Evolutionary conservation across 2,888 invertebrate species (phyloP), one percentile per base, ranked within the genome.

Genomic region (Ctena decussata): DNA sequence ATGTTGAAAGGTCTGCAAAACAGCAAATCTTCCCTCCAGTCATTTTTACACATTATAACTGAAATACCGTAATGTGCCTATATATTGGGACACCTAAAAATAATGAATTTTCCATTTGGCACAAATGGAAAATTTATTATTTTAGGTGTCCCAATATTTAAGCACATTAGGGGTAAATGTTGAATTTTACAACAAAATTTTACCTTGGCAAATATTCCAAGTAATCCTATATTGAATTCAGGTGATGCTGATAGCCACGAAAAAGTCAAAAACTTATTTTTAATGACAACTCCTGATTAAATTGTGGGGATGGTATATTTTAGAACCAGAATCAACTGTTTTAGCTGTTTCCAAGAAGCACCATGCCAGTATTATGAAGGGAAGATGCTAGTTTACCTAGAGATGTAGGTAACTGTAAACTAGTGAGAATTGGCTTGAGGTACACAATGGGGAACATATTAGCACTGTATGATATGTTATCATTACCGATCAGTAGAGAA

Each of bases 251-350:
- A 35, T 65, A 65, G 65, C 21, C 65, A 65, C 65, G 65, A 65
- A 65, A n/a, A 65, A 65, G 65, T 65, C 65, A 18, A 65, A 32
- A 65, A 32, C 5, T 18, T 12, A 21, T 12, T 35, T 21, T 57
- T 5, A 65, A 65, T 65, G 65, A 65, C 65, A 65, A 6, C 35
- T 65, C 65, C 65, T 65, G 35, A n/a, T 30, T n/a, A 5, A n/a
- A 65, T 65, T 65, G 65, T 65, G 65, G 65, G 65, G 65, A 65
- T 35, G 65, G 65, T 65, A 65, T 35, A 65, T 65, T 35, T 65
- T 65, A 15, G 18, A 65, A 65, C 65, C 65, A 65, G 65, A 65
- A 65, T 65, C 57, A 57, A 57, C 15, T 5, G 18, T 15, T 46
- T 57, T 21, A 30, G 30, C 6, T 65, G 65, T 65, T 35, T 24